phyloP scores from a whole-genome alignment of 2,113 vertebrate species.

The Casuarius casuarius region DNA sequence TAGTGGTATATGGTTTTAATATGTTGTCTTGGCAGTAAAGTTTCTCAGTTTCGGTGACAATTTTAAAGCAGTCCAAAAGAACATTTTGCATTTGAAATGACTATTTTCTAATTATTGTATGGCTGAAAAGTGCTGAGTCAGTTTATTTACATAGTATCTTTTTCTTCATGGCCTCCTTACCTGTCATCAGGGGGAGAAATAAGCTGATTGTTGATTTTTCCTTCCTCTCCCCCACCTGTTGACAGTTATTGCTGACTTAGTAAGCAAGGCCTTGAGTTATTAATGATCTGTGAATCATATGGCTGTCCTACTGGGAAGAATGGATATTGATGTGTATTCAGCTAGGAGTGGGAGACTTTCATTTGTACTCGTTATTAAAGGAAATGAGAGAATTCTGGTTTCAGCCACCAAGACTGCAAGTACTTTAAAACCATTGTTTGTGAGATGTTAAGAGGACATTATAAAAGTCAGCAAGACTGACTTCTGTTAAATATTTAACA shows the following conservation, averaged over 20 bases:
- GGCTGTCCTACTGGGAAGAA: not conserved
- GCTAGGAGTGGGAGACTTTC: constrained; percentile 11
- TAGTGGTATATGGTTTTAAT: not conserved
- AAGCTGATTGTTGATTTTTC: not conserved
- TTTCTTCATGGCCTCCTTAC: not conserved
- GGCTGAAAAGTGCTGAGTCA: not conserved
- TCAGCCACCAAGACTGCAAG: not conserved
- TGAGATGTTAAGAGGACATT: not conserved
- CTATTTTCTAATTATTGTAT: not conserved
- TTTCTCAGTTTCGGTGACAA: not conserved
- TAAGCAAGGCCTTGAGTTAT: not conserved
- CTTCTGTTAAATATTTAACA: not conserved
- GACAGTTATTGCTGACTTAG: not conserved
- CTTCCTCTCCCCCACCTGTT: not conserved
- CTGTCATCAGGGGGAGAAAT: not conserved
- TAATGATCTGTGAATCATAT: not conserved
- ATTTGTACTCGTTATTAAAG: not conserved
- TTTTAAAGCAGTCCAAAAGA: not conserved
- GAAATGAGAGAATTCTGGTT: not conserved
- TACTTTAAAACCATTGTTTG: not conserved
- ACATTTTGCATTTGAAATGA: not conserved
- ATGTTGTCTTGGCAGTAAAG: not conserved
- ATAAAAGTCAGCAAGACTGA: not conserved
- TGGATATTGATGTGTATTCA: not conserved
- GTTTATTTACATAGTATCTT: not conserved